Percentiles rank a stretch among this genome's conserved stretches.
Conservation (phyloP, 92 coral and sea anemone genomes). For the Phenganax subtilis region DNA sequence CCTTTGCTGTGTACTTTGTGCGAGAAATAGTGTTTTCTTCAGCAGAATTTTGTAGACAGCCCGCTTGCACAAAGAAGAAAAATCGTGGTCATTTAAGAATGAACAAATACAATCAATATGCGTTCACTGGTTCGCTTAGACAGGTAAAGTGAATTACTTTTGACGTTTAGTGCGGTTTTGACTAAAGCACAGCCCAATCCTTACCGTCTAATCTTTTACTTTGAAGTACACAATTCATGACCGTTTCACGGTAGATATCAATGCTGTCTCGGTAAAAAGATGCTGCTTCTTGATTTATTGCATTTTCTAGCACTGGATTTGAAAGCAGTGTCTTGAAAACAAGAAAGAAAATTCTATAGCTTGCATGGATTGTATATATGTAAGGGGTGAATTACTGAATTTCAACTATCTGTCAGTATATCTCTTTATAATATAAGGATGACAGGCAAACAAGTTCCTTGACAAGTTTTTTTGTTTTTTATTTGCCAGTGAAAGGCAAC, state of each 20-base stretch:
- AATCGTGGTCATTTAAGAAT: slow-evolving; percentile 1
- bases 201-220: slow-evolving; percentile 88
- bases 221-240: slow-evolving; percentile 77
- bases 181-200: neutral
- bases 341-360: neutral
- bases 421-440: too few relatives aligned
- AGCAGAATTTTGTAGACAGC: slow-evolving; percentile 62
- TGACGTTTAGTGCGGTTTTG: neutral
- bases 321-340: slow-evolving; percentile 59
- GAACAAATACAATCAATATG: neutral
- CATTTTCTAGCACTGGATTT: slow-evolving; percentile 74
- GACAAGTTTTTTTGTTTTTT: too few relatives aligned
- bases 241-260: slow-evolving; percentile 63
- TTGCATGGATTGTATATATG: neutral
- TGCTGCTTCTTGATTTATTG: slow-evolving; percentile 76
- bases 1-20: slow-evolving; percentile 23
- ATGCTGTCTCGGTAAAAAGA: slow-evolving; percentile 55
- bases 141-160: neutral
- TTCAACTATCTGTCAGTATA: too few relatives aligned
- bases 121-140: neutral
- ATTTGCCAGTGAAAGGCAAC: too few relatives aligned
- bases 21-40: slow-evolving; percentile 54
- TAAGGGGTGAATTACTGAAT: too few relatives aligned
- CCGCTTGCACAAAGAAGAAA: slow-evolving; percentile 49
- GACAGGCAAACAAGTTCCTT: too few relatives aligned